Evolutionary conservation across 2,113 vertebrate species (phyloP), one percentile per base, ranked within the genome.

Genomic region (Carassius carassius): DNA sequence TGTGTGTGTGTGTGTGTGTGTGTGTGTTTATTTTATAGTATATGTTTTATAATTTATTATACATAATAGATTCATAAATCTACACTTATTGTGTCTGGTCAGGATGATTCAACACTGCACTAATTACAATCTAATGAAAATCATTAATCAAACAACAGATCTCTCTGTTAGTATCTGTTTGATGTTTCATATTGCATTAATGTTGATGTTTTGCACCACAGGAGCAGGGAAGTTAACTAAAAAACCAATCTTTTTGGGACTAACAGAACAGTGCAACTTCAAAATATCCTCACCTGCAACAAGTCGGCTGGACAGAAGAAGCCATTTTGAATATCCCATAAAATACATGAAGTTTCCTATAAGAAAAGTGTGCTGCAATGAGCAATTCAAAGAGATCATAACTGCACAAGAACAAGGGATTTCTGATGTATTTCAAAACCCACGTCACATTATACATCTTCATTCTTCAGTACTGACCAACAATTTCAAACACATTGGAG

Each of bases 341-440:
- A 96, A 96, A 89, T 96, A 96, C 95, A 96, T 94, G 88, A 96
- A 94, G 90, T 96, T 96, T 44, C 96, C 95, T 96, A 78, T 58
- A 78, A 54, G 87, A 51, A 44, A 51, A 25, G 12, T 23, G 41
- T 25, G 72, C 23, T 49, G n/a, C 63, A 9, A 17, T 35, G 29
- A 35, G 29, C 63, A 67, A 41, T 7, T 9, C 41, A 44, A 32
- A 67, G 5, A 67, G 63, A 67, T 67, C 14, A 17, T 17, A 17
- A 17, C 63, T 32, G 63, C 14, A 17, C 4, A 32, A 67, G 29
- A 35, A 35, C 29, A 25, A 49, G n/a, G n/a, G 23, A 63, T 29
- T 21, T n/a, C 14, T 37, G 2, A 70, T 56, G 6, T 25, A 41
- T 56, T 73, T 83, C 8, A 37, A 12, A 56, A 81, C 65, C 51